phyloP scores from a whole-genome alignment of 2,113 vertebrate genomes.

The Hippopotamus amphibius region DNA sequence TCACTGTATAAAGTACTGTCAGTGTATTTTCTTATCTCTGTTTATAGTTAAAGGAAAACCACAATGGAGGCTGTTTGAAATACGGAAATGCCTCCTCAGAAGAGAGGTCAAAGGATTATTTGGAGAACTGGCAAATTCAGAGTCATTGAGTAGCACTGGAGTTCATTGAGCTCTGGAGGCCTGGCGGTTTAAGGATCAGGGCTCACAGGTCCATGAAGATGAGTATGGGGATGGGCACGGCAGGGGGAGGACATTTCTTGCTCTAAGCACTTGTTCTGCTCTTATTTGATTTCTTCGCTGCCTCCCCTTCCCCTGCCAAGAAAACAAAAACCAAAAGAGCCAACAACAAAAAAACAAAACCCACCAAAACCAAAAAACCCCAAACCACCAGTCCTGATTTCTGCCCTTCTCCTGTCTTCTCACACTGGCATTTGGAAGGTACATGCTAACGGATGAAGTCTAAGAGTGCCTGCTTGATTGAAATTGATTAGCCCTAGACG shows the following conservation, averaged over 20 bases:
- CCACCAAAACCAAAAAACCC: not conserved
- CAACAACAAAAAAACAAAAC: no score
- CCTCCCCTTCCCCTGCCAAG: no score
- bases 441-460: rapidly evolving
- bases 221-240: not conserved
- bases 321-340: no score
- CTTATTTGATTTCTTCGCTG: not conserved
- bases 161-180: not conserved
- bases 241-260: not conserved
- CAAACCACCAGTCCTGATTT: not conserved
- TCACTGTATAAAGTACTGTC: not conserved
- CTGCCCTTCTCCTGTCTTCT: not conserved
- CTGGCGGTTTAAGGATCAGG: not conserved
- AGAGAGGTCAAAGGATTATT: constrained; percentile 46
- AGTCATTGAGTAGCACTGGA: not conserved
- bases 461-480: not conserved
- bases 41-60: constrained; percentile 35
- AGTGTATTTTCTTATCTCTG: constrained; percentile 9
- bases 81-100: constrained; percentile 38
- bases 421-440: not conserved
- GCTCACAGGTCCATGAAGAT: not conserved
- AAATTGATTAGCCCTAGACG: not conserved
- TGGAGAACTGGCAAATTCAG: not conserved
- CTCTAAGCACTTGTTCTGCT: not conserved
- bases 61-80: constrained; percentile 56